Evolutionary conservation across 1,140 invertebrate species (phyloP), one percentile per base, ranked within the genome.

Genomic region (Leptinotarsa undecemlineata): DNA sequence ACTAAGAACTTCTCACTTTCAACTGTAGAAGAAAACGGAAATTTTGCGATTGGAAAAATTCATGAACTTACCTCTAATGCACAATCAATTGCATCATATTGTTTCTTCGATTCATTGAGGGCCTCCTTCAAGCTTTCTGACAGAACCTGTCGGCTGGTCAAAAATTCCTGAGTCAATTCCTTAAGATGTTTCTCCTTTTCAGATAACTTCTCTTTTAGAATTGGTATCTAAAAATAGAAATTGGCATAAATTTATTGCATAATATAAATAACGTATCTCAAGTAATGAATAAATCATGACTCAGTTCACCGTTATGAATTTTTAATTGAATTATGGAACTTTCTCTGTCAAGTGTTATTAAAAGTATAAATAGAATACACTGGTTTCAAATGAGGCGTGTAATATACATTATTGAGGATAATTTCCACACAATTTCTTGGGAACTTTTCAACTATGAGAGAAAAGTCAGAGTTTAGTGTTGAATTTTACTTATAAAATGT

Each of bases 31-130:
- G 33, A 42, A 42, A 42, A 42, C 33, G 8, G 8, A 42, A 42
- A 42, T 42, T 8, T 42, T 42, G 33, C 33, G 20, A 71, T 2
- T 19, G 11, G 20, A 19, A 68, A 23, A 26, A 66, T 19, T 17
- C 68, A 33, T 15, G 0, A 19, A 19, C 71, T 81, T 81, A 87
- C 86, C 80, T 86, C 86, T 68, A 87, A 77, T 20, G 86, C 86
- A 66, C 74, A 81, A 77, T 87, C 86, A 51, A 87, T 86, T 14
- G 86, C 85, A 73, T 86, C 84, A 74, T 87, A 87, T 76, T 87
- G 86, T 67, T 85, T 82, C 74, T 85, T 84, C 21, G 84, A 81
- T 83, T 87, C 86, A 57, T 70, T 78, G 70, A 85, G 78, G 21
- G 85, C 84, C 74, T 85, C 82, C 69, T 84, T 84, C 66, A 85